Percentiles rank a stretch among this genome's conserved stretches.
Evolutionary conservation across 64 coral and sea anemone genomes (phyloP).

Genomic region (Montipora sp.): DNA sequence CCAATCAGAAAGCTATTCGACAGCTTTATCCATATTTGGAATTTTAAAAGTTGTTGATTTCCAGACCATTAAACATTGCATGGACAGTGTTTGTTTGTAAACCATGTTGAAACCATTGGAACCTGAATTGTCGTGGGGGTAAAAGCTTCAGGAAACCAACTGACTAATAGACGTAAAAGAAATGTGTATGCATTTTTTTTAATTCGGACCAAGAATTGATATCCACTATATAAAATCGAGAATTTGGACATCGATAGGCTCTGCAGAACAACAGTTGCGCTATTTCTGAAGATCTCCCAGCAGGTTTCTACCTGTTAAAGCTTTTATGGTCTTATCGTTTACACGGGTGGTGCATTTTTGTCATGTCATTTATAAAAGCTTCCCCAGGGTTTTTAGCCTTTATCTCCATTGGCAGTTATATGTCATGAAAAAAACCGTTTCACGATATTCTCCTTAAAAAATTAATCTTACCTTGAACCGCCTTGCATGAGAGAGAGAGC

Average conservation of each 20-base stretch:
- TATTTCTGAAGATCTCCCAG: not conserved
- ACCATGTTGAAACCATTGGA: not conserved
- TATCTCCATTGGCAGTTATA: slow-evolving; percentile 1
- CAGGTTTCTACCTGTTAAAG: slow-evolving; percentile 14
- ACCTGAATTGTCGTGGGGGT: not conserved
- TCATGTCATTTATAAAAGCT: slow-evolving; percentile 38
- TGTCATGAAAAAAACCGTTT: slow-evolving; percentile 7
- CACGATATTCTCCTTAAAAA: not conserved
- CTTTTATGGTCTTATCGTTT: not conserved
- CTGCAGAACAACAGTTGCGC: not conserved
- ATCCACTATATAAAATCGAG: not conserved
- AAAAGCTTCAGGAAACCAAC: too few species aligned
- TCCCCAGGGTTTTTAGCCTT: not conserved
- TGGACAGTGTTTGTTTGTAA: slow-evolving; percentile 1
- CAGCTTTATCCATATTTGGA: slow-evolving; percentile 49
- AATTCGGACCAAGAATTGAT: not conserved
- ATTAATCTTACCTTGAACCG: too few species aligned
- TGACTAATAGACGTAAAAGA: not conserved
- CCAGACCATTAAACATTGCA: slow-evolving; percentile 3
- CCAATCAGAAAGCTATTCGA: slow-evolving; percentile 28
- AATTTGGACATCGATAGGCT: not conserved
- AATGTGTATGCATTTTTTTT: not conserved
- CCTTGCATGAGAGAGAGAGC: not conserved
- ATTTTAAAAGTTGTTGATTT: not conserved
- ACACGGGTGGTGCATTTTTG: slow-evolving; percentile 39